Percentiles rank a stretch among this genome's conserved stretches.
Conservation (phyloP, 2,888 invertebrate species). For the Parapristionchus giblindavisi region DNA sequence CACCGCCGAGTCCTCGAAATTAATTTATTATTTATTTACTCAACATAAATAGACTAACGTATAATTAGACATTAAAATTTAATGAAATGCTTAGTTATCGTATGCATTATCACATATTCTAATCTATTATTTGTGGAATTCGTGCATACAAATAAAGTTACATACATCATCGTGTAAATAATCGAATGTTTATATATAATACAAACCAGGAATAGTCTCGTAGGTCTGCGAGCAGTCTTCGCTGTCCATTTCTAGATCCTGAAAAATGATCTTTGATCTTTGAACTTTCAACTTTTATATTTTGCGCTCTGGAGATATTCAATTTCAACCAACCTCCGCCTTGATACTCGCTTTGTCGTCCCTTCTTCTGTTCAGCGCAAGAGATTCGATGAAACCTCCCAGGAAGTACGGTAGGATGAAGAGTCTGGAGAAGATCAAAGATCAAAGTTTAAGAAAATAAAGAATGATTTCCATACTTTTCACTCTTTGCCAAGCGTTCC, state of each 20-base stretch:
- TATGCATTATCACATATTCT: no score
- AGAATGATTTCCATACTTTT: conserved; percentile 71
- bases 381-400: conserved; percentile 87
- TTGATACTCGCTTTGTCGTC: conserved; percentile 74
- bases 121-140: no score
- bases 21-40: not conserved
- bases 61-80: no score
- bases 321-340: conserved; percentile 58
- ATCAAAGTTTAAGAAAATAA: no score
- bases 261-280: conserved; percentile 23
- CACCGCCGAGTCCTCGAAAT: conserved; percentile 39
- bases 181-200: no score
- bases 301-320: not conserved
- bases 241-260: conserved; percentile 65
- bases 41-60: no score
- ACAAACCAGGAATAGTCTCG: conserved; percentile 61
- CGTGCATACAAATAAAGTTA: no score
- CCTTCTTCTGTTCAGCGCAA: conserved; percentile 87
- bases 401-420: conserved; percentile 94
- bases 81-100: no score
- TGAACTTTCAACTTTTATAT: no score
- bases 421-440: conserved; percentile 74
- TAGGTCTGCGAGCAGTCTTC: conserved; percentile 65
- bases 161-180: no score
- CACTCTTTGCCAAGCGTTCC: conserved; percentile 93